Evolutionary conservation across 2,113 vertebrate species (phyloP).

Genomic region (Pelodiscus sinensis): DNA sequence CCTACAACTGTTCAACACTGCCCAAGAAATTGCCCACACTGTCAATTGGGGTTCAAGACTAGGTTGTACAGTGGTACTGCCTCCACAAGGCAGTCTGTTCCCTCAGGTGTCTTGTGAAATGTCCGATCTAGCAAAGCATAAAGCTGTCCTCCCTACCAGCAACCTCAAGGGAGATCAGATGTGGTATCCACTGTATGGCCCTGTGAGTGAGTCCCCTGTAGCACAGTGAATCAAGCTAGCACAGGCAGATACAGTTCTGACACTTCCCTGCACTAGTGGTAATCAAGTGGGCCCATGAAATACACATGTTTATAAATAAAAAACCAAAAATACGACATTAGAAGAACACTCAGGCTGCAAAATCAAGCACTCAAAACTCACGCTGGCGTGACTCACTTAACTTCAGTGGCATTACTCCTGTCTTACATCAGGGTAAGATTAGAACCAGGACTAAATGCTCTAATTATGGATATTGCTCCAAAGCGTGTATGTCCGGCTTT

Average conservation of each 20-base stretch:
- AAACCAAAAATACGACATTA: background rate
- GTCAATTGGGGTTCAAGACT: background rate
- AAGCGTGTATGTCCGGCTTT: background rate
- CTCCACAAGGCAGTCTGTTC: background rate
- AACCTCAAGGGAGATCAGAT: background rate
- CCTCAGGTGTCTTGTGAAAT: background rate
- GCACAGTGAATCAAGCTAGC: fast-evolving
- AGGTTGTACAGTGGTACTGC: background rate
- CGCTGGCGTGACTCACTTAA: constrained; percentile 32
- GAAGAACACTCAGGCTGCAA: constrained; percentile 1
- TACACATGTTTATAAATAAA: background rate
- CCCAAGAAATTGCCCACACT: background rate
- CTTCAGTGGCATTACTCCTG: constrained; percentile 22
- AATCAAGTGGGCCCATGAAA: background rate
- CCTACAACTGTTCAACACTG: background rate
- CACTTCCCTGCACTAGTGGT: background rate
- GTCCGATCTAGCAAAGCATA: background rate
- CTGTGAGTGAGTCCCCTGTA: background rate
- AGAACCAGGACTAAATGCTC: constrained; percentile 26
- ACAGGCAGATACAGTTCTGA: background rate
- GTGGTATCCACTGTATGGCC: background rate
- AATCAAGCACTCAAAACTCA: background rate
- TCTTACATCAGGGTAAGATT: constrained; percentile 17
- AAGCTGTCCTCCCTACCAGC: background rate
- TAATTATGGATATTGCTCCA: constrained; percentile 40